A percentile compares a stretch with the other conserved stretches of the same genome.
Conservation (phyloP, 2,113 vertebrate species). For the Hyperopisus bebe region DNA sequence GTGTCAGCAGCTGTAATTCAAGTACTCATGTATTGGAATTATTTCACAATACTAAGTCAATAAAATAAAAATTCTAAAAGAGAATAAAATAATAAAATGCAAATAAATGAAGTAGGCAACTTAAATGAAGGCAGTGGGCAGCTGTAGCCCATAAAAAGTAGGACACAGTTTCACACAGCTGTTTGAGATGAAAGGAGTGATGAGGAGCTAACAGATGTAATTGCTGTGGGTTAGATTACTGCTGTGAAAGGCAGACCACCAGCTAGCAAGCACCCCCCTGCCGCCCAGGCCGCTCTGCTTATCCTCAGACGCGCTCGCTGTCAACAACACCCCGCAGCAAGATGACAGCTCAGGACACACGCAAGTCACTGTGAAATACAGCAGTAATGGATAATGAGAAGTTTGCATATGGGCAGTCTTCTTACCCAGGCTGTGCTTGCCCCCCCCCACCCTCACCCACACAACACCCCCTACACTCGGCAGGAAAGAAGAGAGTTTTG, state of each 20-base stretch:
- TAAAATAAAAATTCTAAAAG: neutral
- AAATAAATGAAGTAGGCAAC: neutral
- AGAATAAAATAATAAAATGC: neutral
- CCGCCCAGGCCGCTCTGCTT: neutral
- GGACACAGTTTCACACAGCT: neutral
- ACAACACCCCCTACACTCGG: neutral
- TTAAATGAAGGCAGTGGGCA: neutral
- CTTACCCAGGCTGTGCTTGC: neutral
- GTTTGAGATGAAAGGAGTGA: neutral
- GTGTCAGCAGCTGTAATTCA: neutral
- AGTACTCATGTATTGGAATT: neutral
- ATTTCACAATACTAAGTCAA: neutral
- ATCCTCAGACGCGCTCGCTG: neutral
- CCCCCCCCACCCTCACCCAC: neutral
- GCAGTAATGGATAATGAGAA: neutral
- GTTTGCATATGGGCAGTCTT: neutral
- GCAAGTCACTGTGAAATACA: neutral
- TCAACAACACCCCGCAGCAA: neutral
- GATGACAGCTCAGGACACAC: neutral
- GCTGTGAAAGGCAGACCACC: slow-evolving; percentile 6
- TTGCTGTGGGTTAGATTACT: neutral
- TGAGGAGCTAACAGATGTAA: neutral
- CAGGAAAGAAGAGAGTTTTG: neutral
- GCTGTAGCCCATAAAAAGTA: neutral
- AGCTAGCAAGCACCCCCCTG: neutral